These are phyloP conservation scores for Camponotus vicinus DNA, from an alignment of 1,140 invertebrate species.

Conservation along the genomic window DNA sequence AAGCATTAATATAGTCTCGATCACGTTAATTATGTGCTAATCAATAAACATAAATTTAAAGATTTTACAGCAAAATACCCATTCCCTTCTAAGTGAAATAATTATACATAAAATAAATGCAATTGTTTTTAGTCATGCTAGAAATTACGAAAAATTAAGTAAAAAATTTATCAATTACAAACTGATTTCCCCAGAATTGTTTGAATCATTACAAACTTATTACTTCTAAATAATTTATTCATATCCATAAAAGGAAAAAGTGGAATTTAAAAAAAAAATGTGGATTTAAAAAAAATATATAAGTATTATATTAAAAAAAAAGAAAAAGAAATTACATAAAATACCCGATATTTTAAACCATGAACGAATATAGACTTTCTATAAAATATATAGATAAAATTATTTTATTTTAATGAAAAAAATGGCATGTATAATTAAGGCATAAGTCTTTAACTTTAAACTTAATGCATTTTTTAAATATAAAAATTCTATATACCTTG, in stretches of 20 bases:
- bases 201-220: constrained; percentile 1
- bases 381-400: background rate
- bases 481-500: constrained; percentile 11
- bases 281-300: constrained; percentile 11
- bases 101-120: constrained; percentile 18
- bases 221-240: constrained; percentile 18
- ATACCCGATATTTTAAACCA: background rate
- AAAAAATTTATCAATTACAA: constrained; percentile 3
- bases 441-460: constrained; percentile 11
- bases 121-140: background rate
- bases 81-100: background rate
- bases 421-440: background rate
- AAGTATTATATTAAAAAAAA: background rate
- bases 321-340: background rate
- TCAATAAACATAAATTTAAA: constrained; percentile 3
- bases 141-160: background rate
- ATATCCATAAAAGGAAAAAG: constrained; percentile 12
- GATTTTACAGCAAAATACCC: background rate
- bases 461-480: background rate
- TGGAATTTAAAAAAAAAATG: background rate
- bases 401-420: constrained; percentile 19
- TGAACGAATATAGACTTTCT: background rate
- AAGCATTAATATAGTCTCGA: background rate
- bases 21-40: background rate
- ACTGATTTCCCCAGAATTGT: background rate